Percentiles rank a stretch among this genome's conserved stretches.
phyloP scores from a whole-genome alignment of 2,888 invertebrate species.

The Standfussiana lucernea region DNA sequence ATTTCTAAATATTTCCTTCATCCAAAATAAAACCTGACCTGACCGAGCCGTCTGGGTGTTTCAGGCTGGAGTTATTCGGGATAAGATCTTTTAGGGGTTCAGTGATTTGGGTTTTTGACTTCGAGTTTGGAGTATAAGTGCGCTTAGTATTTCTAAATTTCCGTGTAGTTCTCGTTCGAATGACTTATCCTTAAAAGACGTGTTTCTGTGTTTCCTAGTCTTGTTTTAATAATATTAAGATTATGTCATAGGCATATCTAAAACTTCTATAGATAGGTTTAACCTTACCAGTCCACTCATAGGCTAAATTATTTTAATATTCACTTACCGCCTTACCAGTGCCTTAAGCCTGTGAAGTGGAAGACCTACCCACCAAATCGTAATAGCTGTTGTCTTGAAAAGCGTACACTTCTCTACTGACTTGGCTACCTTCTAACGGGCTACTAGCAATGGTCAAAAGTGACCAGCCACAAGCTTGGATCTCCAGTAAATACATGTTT shows the following conservation, averaged over 20 bases:
- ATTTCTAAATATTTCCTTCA: background rate
- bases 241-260: slow-evolving; percentile 15
- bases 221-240: slow-evolving; percentile 37
- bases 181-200: slow-evolving; percentile 1
- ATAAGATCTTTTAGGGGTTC: background rate
- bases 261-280: background rate
- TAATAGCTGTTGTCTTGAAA: background rate
- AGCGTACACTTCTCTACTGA: slow-evolving; percentile 2
- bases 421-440: background rate
- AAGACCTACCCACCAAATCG: background rate
- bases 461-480: slow-evolving; percentile 4
- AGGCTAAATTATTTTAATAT: slow-evolving; percentile 1
- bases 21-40: background rate
- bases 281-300: slow-evolving; percentile 4
- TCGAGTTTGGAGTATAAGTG: background rate
- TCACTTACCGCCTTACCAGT: slow-evolving; percentile 30
- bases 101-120: slow-evolving; percentile 10
- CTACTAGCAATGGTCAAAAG: slow-evolving; percentile 28
- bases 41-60: background rate
- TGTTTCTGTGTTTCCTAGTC: slow-evolving; percentile 55
- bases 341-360: slow-evolving; percentile 33
- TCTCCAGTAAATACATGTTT: background rate
- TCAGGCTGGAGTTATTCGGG: slow-evolving; percentile 6
- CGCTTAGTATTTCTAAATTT: background rate
- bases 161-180: background rate